Conservation (phyloP, 2,797 vertebrate genomes). For the Acipenser transmontanus region DNA sequence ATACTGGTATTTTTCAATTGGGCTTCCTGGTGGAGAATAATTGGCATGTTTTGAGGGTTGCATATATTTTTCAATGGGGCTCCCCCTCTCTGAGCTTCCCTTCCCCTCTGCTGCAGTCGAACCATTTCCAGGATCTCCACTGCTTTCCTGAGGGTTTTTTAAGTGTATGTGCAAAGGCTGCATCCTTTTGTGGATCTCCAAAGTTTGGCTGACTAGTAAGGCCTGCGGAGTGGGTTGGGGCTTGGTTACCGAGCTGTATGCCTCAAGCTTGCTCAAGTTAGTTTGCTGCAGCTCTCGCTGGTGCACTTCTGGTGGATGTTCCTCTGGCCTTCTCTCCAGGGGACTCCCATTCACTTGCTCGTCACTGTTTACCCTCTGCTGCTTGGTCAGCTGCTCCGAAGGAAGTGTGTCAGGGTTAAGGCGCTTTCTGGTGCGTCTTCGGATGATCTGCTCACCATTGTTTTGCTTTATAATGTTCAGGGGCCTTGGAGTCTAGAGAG, state of each 20-base stretch:
- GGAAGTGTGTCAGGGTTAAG: slow-evolving; percentile 90
- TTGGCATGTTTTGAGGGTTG: slow-evolving; percentile 91
- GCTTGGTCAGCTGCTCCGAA: slow-evolving; percentile 86
- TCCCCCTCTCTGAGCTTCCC: slow-evolving; percentile 90
- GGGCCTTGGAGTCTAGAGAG: slow-evolving; percentile 84
- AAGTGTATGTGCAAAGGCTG: slow-evolving; percentile 70
- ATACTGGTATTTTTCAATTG: slow-evolving; percentile 99
- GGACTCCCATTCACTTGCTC: slow-evolving; percentile 90
- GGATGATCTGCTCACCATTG: slow-evolving; percentile 98
- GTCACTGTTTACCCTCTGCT: slow-evolving; percentile 79
- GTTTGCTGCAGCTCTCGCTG: slow-evolving; percentile 74
- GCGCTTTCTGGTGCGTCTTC: slow-evolving; percentile 90
- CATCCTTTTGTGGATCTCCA: slow-evolving; percentile 97
- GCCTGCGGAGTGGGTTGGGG: slow-evolving; percentile 86
- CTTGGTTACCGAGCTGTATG: slow-evolving; percentile 74
- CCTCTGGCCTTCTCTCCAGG: slow-evolving; percentile 78
- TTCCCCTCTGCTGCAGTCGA: slow-evolving; percentile 75
- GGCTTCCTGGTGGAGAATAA: slow-evolving; percentile 95
- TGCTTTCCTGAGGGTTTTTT: slow-evolving; percentile 79
- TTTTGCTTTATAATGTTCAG: slow-evolving; percentile 99
- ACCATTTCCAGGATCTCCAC: slow-evolving; percentile 58
- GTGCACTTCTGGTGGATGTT: slow-evolving; percentile 65
- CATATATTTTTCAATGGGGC: slow-evolving; percentile 98
- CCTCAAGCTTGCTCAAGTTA: slow-evolving; percentile 72
- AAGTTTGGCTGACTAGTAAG: slow-evolving; percentile 89